Evolutionary conservation across 1,140 invertebrate species (phyloP).

Genomic region (Macrocentrus cingulum): DNA sequence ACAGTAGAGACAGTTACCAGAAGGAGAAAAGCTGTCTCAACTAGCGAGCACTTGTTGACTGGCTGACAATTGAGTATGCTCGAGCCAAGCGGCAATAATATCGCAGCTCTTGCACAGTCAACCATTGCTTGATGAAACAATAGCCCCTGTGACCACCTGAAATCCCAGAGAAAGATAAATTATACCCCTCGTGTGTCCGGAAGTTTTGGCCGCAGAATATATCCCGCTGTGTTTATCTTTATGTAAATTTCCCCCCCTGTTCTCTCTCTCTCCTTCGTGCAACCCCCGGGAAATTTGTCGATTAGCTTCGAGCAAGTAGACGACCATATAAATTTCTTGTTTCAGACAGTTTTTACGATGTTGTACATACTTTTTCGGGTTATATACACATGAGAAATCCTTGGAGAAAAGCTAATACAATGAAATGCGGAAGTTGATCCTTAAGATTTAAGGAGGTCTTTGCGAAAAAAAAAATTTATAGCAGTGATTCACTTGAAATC

Average conservation of each 20-base stretch:
- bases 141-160: conserved; percentile 84
- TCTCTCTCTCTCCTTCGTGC: no score
- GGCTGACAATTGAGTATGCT: conserved; percentile 82
- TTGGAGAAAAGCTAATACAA: no score
- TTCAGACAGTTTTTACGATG: conserved; percentile 9
- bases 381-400: no score
- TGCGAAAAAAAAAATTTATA: no score
- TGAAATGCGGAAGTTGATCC: no score
- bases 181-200: not conserved
- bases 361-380: not conserved
- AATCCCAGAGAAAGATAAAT: conserved; percentile 34
- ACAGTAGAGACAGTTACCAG: conserved; percentile 87
- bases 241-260: no score
- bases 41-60: conserved; percentile 83
- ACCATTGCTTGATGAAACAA: conserved; percentile 85
- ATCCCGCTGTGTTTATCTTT: not conserved
- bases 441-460: no score
- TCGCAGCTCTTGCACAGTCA: conserved; percentile 79
- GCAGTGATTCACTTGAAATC: no score
- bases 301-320: conserved; percentile 14
- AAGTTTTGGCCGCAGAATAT: not conserved
- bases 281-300: conserved; percentile 5
- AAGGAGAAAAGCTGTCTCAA: conserved; percentile 86
- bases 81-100: conserved; percentile 77
- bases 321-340: conserved; percentile 9